Evolutionary conservation across 2,113 vertebrate species (phyloP), one percentile per base, ranked within the genome.

Genomic region (Cebus imitator): DNA sequence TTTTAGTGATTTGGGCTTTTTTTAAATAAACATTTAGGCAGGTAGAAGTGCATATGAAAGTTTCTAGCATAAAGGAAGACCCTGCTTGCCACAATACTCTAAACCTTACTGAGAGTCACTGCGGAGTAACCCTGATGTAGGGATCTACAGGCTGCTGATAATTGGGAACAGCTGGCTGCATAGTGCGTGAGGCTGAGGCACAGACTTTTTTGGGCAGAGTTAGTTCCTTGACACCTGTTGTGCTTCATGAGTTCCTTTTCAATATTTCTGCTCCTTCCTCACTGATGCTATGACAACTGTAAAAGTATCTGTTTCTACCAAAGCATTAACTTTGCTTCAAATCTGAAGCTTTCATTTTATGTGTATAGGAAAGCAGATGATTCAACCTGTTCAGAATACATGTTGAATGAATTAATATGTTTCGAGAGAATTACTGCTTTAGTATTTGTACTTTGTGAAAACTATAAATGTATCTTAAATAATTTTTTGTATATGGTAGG

Each of bases 191-290:
- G 66, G 55, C 58, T 87, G 86, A 92, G 68, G 27, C 78, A 93
- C 72, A 79, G 82, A 61, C 90, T 50, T 87, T 6, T 91, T 73
- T 52, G 43, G 72, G 70, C 91, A 95, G 80, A 68, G 61, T 94
- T 25, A 32, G 5, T 91, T 93, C 68, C 76, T 85, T 68, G 82
- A 89, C 90, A 97, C 87, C 89, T 78, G 80, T 88, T 97, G 81
- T 96, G 23, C 57, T 96, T 93, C 88, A 7, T 88, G 82, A 91
- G 57, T 87, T 85, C 57, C 70, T 94, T 96, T 82, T 87, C 88
- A 88, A 92, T 97, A 90, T 55, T 96, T 93, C 32, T 95, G 73
- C 68, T 84, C 79, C 70, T 96, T 83, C 82, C 35, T 92, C 55
- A 85, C 80, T 78, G 37, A 70, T 92, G 52, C 89, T 89, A 76